phyloP scores from a whole-genome alignment of 2,797 vertebrate genomes.

The Gadopsis marmoratus region DNA sequence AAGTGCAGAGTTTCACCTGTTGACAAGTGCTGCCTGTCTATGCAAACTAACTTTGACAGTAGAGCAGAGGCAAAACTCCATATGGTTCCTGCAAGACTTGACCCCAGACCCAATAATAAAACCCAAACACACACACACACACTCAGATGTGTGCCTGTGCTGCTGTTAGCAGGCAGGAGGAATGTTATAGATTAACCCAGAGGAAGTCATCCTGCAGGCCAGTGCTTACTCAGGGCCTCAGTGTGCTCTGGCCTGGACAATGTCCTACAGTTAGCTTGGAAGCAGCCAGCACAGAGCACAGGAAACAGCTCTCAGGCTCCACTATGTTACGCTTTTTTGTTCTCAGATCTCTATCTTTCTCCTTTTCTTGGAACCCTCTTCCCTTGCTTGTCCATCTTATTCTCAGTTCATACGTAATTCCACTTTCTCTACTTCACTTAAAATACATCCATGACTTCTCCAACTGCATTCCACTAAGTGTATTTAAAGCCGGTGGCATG shows the following conservation, averaged over 20 bases:
- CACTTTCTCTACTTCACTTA: constrained; percentile 44
- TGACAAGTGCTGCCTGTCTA: constrained; percentile 79
- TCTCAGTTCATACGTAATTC: constrained; percentile 36
- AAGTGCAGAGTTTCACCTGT: constrained; percentile 75
- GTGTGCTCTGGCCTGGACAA: constrained; percentile 73
- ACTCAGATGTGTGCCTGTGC: constrained; percentile 25
- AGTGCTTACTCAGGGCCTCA: constrained; percentile 61
- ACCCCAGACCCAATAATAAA: constrained; percentile 54
- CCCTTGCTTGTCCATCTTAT: constrained; percentile 28
- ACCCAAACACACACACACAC: constrained; percentile 17
- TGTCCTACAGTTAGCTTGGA: constrained; percentile 71
- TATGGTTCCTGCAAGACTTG: constrained; percentile 81
- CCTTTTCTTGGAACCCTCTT: constrained; percentile 17
- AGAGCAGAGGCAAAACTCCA: constrained; percentile 73
- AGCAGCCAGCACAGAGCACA: constrained; percentile 56
- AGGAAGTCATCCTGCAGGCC: constrained; percentile 74
- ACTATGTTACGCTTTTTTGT: constrained; percentile 22
- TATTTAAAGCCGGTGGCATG: constrained; percentile 60
- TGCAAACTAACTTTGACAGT: constrained; percentile 43
- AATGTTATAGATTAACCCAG: constrained; percentile 76
- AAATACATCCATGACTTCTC: constrained; percentile 41
- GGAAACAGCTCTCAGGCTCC: constrained; percentile 59
- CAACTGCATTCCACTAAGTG: constrained; percentile 37
- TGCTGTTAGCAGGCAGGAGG: constrained; percentile 53
- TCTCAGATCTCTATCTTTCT: constrained; percentile 39